Evolutionary conservation across 2,113 vertebrate genomes (phyloP).

Genomic region (Glaucidium brasilianum): DNA sequence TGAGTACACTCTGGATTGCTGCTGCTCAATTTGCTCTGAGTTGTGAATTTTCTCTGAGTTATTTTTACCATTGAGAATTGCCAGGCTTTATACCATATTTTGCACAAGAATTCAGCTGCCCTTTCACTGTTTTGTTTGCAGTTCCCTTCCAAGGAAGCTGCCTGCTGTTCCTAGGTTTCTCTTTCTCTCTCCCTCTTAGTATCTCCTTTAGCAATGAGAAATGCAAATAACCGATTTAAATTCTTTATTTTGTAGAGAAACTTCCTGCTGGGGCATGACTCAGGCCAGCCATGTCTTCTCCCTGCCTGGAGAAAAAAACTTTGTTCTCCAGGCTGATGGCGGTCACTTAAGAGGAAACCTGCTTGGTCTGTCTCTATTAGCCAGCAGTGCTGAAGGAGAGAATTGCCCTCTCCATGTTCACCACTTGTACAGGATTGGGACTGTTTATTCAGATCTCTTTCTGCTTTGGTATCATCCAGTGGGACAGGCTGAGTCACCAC

Average conservation of each 20-base stretch:
- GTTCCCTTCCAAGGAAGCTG: not conserved
- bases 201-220: not conserved
- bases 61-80: slow-evolving; percentile 24
- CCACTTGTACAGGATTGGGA: not conserved
- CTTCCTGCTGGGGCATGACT: not conserved
- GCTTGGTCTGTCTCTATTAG: not conserved
- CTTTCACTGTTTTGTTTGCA: not conserved
- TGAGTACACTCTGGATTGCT: not conserved
- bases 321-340: not conserved
- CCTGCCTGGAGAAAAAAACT: not conserved
- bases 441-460: not conserved
- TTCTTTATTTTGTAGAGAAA: not conserved
- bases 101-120: not conserved
- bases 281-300: not conserved
- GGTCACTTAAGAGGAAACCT: not conserved
- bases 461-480: not conserved
- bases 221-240: not conserved
- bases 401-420: not conserved
- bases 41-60: slow-evolving; percentile 5
- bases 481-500: not conserved
- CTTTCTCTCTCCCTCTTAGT: not conserved
- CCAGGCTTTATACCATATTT: not conserved
- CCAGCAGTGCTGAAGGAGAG: not conserved
- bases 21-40: not conserved
- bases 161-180: slow-evolving; percentile 15